phyloP scores from a whole-genome alignment of 2,888 invertebrate genomes.

The Oscheius sp. region DNA sequence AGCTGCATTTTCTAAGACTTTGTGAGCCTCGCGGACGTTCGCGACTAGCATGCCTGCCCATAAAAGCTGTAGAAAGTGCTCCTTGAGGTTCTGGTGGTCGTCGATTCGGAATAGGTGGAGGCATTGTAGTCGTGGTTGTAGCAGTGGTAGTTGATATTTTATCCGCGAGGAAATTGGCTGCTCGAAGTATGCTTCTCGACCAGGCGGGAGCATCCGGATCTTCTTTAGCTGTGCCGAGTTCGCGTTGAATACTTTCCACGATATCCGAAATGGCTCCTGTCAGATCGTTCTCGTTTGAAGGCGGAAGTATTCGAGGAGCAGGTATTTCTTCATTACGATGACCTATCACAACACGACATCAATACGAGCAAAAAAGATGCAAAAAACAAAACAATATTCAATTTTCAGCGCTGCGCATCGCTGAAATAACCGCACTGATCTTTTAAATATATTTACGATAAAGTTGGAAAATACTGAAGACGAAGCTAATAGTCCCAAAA shows the following conservation, averaged over 20 bases:
- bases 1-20: constrained; percentile 15
- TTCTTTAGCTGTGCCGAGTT: constrained; percentile 29
- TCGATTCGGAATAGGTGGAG: constrained; percentile 24
- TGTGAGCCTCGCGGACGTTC: neutral
- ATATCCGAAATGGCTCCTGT: constrained; percentile 47
- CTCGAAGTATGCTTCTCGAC: constrained; percentile 61
- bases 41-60: neutral
- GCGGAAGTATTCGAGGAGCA: constrained; percentile 42
- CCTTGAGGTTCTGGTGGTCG: constrained; percentile 29
- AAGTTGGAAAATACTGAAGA: too few species aligned
- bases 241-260: constrained; percentile 50
- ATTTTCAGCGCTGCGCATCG: too few species aligned
- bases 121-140: neutral
- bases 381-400: too few species aligned
- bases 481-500: too few species aligned
- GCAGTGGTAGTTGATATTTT: constrained; percentile 49
- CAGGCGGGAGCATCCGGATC: constrained; percentile 53
- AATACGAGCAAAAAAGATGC: neutral
- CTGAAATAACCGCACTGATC: too few species aligned
- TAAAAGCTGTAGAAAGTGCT: constrained; percentile 1
- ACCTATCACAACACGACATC: constrained; percentile 11
- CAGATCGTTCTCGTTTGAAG: constrained; percentile 46
- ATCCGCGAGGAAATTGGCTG: constrained; percentile 64
- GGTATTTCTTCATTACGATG: constrained; percentile 30
- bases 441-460: too few species aligned